These are phyloP conservation scores for Trichogramma dendrolimi DNA, from an alignment of 2,888 invertebrate species.

Conservation along the genomic window DNA sequence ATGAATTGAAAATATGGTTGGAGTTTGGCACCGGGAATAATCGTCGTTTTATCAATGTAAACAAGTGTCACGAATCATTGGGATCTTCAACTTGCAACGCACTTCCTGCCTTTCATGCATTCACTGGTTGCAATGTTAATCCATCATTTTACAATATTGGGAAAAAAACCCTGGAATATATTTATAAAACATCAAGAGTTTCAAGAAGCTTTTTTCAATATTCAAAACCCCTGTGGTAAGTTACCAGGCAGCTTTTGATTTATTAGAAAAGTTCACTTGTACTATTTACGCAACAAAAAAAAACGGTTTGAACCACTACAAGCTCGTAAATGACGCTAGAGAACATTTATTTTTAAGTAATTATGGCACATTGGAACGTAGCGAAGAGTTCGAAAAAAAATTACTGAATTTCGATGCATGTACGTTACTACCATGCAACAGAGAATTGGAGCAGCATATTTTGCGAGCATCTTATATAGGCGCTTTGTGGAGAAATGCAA, in stretches of 20 bases:
- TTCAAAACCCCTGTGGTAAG: neutral
- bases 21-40: constrained; percentile 23
- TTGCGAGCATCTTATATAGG: no score
- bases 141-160: constrained; percentile 44
- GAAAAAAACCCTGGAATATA: constrained; percentile 20
- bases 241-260: constrained; percentile 4
- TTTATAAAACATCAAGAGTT: constrained; percentile 2
- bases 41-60: constrained; percentile 24
- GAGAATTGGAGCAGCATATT: no score
- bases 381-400: no score
- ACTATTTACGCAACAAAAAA: constrained; percentile 9
- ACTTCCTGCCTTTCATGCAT: constrained; percentile 27
- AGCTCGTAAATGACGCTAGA: no score
- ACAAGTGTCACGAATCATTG: constrained; percentile 18
- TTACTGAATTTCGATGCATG: no score
- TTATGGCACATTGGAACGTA: no score
- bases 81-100: constrained; percentile 14
- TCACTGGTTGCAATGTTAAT: constrained; percentile 30
- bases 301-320: neutral
- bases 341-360: no score
- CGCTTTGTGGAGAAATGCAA: no score
- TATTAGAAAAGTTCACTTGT: constrained; percentile 10
- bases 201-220: constrained; percentile 5
- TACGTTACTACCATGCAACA: no score
- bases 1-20: constrained; percentile 17